Evolutionary conservation across 2,888 invertebrate species (phyloP).

Genomic region (Ecdyonurus torrentis): DNA sequence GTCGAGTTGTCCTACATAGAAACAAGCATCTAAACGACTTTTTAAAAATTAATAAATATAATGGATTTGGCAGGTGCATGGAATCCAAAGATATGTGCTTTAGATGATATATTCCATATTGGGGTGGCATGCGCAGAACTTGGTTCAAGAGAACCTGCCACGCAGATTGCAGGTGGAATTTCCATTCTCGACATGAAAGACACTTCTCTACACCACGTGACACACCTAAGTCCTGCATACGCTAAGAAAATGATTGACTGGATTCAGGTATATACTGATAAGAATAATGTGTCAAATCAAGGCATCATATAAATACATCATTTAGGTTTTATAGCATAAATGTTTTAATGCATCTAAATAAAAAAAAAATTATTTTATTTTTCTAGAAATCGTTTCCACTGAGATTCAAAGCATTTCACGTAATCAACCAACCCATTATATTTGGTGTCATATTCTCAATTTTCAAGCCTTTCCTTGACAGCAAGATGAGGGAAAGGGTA

Average conservation of each 20-base stretch:
- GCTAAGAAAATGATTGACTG: not conserved
- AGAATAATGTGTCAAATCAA: too few species aligned
- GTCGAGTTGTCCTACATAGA: not conserved
- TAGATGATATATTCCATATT: not conserved
- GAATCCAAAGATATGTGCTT: not conserved
- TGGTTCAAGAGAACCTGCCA: constrained; percentile 53
- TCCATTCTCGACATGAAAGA: constrained; percentile 59
- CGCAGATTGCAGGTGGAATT: constrained; percentile 59
- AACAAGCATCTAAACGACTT: not conserved
- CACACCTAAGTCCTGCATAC: not conserved
- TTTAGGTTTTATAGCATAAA: not conserved
- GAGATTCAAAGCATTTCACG: constrained; percentile 30
- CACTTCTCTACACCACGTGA: not conserved
- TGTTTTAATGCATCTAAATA: not conserved
- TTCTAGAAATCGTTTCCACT: constrained; percentile 29
- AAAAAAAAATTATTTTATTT: constrained; percentile 3
- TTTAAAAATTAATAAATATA: not conserved
- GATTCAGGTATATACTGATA: not conserved
- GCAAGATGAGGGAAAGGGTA: constrained; percentile 17
- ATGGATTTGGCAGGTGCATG: not conserved
- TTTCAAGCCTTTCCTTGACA: constrained; percentile 18
- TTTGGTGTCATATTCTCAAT: constrained; percentile 21
- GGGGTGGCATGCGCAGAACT: constrained; percentile 31
- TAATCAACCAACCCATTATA: constrained; percentile 31
- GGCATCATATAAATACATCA: too few species aligned